Evolutionary conservation across 53 echinoderm and acorn worm genomes (phyloP).

Genomic region (Stichopus horrens): DNA sequence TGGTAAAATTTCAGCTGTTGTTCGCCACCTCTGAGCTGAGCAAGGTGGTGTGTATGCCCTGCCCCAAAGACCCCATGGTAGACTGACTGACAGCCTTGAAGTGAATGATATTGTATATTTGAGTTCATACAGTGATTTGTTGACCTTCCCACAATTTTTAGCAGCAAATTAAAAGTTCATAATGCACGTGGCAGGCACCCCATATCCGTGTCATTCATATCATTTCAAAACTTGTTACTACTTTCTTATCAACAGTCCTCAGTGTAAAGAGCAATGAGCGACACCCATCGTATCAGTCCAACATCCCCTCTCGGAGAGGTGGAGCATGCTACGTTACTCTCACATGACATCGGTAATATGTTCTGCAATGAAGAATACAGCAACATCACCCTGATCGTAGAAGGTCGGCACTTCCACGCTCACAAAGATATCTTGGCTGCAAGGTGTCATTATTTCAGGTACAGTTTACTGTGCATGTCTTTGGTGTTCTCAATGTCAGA

Average conservation of each 20-base stretch:
- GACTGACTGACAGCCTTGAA: too few relatives aligned
- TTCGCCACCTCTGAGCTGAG: too few relatives aligned
- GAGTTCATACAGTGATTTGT: too few relatives aligned
- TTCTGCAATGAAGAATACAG: slow-evolving; percentile 98
- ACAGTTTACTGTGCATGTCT: not conserved
- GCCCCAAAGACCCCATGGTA: too few relatives aligned
- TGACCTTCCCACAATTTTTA: too few relatives aligned
- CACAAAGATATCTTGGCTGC: slow-evolving; percentile 94
- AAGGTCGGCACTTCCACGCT: slow-evolving; percentile 77
- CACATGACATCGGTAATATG: slow-evolving; percentile 93
- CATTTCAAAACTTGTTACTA: not conserved
- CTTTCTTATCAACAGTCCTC: not conserved
- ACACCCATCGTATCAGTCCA: slow-evolving; percentile 84
- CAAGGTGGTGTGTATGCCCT: too few relatives aligned
- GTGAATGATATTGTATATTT: too few relatives aligned
- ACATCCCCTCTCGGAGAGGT: slow-evolving; percentile 90
- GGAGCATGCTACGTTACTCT: slow-evolving; percentile 84
- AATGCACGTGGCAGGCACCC: too few relatives aligned
- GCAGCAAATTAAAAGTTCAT: too few relatives aligned
- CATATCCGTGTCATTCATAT: too few relatives aligned
- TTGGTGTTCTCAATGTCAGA: not conserved
- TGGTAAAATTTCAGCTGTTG: too few relatives aligned
- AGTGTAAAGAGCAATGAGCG: slow-evolving; percentile 66
- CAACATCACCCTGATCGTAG: slow-evolving; percentile 87
- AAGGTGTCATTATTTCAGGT: slow-evolving; percentile 99